Base-by-base conservation (phyloP, 2,797 vertebrate species). In the Alca torda region DNA sequence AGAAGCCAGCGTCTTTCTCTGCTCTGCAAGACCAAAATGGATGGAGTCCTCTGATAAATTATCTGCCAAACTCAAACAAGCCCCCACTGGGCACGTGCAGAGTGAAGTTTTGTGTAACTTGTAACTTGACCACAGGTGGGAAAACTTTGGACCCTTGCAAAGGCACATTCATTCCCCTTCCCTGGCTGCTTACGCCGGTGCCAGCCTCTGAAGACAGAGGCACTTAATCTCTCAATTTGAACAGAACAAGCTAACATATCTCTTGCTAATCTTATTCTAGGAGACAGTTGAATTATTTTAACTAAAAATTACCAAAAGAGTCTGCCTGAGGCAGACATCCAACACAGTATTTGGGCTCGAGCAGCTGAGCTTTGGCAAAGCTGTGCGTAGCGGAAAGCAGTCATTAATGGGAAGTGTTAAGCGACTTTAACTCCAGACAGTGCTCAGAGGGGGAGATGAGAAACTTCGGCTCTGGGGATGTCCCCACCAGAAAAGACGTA, bases 261-360 rank as follows among this genome's bases (percentile, higher is more conserved):
- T 87, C 61, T 91, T 82, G 37, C 61, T 89, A 65, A 95, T 89
- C 84, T 91, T 80, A 74, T 94, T 96, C 73, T 85, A 77, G 78
- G 46, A 93, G 72, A 41, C 65, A 89, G 81, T 45, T 89, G 81
- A 91, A 65, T 87, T 94, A 87, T 95, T 96, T 97, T 89, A 85
- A 54, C 73, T 95, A 74, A 95, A 96, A 92, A 61, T 85, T 92
- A 91, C 68, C 41, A 41, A 57, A 90, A 74, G 48, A 75, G 41
- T 63, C 83, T 82, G 80, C 95, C 84, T 4, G 26, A 89, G 80
- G 93, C 90, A 89, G 75, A 63, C 31, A 75, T 90, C 88, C 75
- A 94, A 56, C 53, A 61, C 8, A 4, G 56, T 33, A 51, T 77
- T 90, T 93, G 63, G 90, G 48, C 60, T 95, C 0, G 0, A 82